Conservation (phyloP, 2,888 invertebrate genomes). For the Balanococcus diminutus region DNA sequence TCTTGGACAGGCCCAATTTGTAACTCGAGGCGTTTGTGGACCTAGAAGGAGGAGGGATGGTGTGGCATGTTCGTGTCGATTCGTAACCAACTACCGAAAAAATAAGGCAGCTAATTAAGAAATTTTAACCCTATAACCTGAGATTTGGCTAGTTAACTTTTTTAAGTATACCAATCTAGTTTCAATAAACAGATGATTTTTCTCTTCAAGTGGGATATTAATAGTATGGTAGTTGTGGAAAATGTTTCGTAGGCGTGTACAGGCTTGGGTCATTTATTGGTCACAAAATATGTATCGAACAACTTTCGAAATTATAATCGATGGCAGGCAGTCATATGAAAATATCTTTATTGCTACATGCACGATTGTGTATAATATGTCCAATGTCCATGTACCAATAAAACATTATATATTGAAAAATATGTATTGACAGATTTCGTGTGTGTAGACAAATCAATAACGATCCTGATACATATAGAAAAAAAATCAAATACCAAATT, state of each 20-base stretch:
- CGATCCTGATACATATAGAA: too few species aligned
- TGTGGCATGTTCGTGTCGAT: not conserved
- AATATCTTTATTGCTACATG: constrained; percentile 29
- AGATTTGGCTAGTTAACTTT: not conserved
- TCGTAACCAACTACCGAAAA: not conserved
- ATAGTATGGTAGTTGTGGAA: not conserved
- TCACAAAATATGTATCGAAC: not conserved
- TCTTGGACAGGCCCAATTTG: not conserved
- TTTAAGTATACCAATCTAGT: not conserved
- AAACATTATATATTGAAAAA: not conserved
- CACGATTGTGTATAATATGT: not conserved
- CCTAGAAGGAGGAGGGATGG: not conserved
- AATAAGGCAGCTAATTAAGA: not conserved
- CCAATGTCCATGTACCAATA: not conserved
- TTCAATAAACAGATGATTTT: not conserved
- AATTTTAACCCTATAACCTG: not conserved
- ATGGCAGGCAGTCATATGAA: constrained; percentile 2
- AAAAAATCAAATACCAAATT: not conserved
- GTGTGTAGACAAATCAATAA: not conserved
- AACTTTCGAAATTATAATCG: constrained; percentile 25
- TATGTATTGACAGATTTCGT: constrained; percentile 20
- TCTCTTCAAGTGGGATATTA: not conserved
- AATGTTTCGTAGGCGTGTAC: constrained; percentile 9
- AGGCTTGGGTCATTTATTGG: not conserved
- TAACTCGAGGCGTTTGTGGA: not conserved